Evolutionary conservation across 2,797 vertebrate genomes (phyloP), one percentile per base, ranked within the genome.

Genomic region (Pseudotriccus pelzelni): DNA sequence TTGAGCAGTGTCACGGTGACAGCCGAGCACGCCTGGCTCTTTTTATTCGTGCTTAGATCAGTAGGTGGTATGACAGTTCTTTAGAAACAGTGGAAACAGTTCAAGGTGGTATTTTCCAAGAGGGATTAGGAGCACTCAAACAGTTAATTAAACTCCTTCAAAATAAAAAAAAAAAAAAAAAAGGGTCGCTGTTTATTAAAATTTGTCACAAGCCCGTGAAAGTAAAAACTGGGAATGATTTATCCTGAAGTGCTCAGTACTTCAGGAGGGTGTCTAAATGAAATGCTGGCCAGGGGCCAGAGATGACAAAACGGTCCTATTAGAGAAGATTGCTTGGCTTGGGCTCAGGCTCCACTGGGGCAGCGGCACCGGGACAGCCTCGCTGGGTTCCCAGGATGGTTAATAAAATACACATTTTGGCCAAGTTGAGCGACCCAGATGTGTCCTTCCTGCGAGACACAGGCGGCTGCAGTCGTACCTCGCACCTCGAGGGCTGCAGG

Each of bases 51-150:
- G 68, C 93, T 94, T 93, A 76, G 91, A 94, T 96, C 93, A 82
- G 93, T 92, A 70, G 97, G 96, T 96, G 93, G 89, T 95, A 75
- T 84, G 87, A 94, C 95, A 94, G 87, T 90, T 93, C 75, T 97
- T 96, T 89, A 94, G 96, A 84, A 97, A 95, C 91, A 86, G 94
- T 96, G 87, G 95, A 95, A 94, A 96, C 90, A 94, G 91, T 96
- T 95, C 90, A 93, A 97, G 96, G 95, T 95, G 87, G 77, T 84
- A 84, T 96, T 96, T 96, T 96, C 96, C 94, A 95, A 75, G 94
- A 87, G 87, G 89, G 92, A 96, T 97, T 97, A 96, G 88, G 93
- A 94, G 87, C 76, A 21, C 91, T 96, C 92, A 87, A 97, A 97
- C 89, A 97, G 96, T 97, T 97, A 84, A 97, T 97, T 97, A 96